Conservation (phyloP, 2,797 vertebrate species). For the Sebastes goodei region DNA sequence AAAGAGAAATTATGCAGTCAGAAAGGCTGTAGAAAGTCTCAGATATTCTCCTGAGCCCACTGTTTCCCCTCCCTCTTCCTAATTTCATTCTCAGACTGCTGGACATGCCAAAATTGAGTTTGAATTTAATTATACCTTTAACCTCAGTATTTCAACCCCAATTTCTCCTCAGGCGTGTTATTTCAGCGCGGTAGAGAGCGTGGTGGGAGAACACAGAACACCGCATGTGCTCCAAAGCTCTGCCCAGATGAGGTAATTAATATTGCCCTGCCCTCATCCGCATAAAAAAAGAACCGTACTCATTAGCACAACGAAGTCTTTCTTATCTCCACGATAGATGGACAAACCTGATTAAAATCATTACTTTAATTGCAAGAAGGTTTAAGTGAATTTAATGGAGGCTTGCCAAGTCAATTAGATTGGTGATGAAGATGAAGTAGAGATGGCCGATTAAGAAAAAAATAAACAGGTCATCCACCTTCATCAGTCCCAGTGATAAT, state of each 20-base stretch:
- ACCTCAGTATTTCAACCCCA: conserved; percentile 72
- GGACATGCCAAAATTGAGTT: conserved; percentile 70
- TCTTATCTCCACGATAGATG: conserved; percentile 51
- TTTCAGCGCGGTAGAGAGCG: conserved; percentile 47
- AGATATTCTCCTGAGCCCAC: conserved; percentile 37
- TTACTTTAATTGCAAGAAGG: conserved; percentile 69
- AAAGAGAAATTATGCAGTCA: conserved; percentile 58
- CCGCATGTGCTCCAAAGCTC: conserved; percentile 37
- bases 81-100: conserved; percentile 63
- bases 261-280: conserved; percentile 57
- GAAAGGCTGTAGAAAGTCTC: conserved; percentile 41
- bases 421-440: conserved; percentile 33
- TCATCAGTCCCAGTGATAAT: conserved; percentile 48
- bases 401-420: conserved; percentile 61
- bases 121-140: conserved; percentile 80
- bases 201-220: conserved; percentile 45
- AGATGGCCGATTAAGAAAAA: conserved; percentile 23
- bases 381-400: conserved; percentile 67
- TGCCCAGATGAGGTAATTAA: conserved; percentile 64
- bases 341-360: conserved; percentile 66
- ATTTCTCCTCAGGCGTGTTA: conserved; percentile 63
- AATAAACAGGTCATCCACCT: conserved; percentile 47
- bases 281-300: conserved; percentile 39
- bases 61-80: conserved; percentile 30
- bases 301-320: conserved; percentile 49